Conservation (phyloP, 2,113 vertebrate genomes). For the Catharus fuscescens region DNA sequence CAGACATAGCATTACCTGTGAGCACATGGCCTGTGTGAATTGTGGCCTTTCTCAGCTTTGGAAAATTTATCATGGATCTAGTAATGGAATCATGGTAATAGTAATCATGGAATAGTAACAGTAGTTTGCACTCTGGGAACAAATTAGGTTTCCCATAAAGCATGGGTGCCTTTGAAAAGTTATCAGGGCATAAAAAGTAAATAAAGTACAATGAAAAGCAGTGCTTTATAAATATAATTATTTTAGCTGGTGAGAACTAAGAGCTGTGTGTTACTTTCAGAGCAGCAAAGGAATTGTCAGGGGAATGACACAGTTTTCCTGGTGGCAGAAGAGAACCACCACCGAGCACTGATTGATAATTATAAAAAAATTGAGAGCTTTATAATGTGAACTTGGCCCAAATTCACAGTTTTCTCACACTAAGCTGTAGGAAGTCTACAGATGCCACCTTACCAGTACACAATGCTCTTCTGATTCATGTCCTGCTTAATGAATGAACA, state of each 20-base stretch:
- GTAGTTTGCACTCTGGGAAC: neutral
- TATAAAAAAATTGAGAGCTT: neutral
- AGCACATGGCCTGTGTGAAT: neutral
- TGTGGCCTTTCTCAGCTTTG: neutral
- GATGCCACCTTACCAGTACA: neutral
- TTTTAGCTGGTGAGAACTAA: neutral
- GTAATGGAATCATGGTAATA: no score
- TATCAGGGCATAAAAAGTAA: neutral
- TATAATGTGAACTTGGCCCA: neutral
- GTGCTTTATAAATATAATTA: neutral
- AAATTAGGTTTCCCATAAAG: neutral
- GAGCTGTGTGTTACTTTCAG: neutral
- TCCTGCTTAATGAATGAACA: neutral
- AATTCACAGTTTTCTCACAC: neutral
- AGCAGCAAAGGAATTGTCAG: neutral
- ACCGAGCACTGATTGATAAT: accelerated
- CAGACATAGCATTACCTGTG: neutral
- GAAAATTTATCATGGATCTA: neutral
- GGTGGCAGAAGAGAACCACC: neutral
- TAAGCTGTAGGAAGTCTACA: neutral
- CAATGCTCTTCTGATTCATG: neutral
- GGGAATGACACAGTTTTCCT: neutral
- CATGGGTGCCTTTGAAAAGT: neutral
- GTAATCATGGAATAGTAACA: neutral
- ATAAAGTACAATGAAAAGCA: neutral